Conservation (phyloP, 2,113 vertebrate species). For the Rhinichthys klamathensis region DNA sequence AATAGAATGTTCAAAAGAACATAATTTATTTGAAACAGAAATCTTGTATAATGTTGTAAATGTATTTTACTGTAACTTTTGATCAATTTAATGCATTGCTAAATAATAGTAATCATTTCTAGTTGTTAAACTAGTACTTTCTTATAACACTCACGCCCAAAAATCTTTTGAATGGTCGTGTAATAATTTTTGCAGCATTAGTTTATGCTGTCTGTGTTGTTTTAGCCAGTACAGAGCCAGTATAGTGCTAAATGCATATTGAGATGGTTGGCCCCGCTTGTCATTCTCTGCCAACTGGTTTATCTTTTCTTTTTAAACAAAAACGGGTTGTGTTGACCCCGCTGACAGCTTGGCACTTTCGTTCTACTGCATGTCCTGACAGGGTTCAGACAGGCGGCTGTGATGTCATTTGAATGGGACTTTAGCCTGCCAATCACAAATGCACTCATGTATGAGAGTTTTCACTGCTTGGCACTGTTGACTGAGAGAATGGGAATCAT, state of each 20-base stretch:
- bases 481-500: neutral
- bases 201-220: neutral
- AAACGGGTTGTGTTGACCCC: neutral
- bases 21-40: neutral
- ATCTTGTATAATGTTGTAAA: neutral
- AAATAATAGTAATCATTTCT: neutral
- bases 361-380: conserved; percentile 25
- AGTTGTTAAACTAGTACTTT: neutral
- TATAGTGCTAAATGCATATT: neutral
- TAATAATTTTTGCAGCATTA: neutral
- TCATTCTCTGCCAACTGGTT: neutral
- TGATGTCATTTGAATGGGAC: conserved; percentile 8
- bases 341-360: conserved; percentile 14
- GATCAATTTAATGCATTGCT: neutral
- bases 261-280: neutral
- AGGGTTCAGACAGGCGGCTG: conserved; percentile 5
- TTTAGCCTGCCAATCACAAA: conserved; percentile 26
- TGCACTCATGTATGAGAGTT: conserved; percentile 16
- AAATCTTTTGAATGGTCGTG: neutral
- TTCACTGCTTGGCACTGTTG: neutral
- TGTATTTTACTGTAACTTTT: neutral
- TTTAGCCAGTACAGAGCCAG: neutral
- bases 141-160: neutral
- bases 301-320: neutral
- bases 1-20: neutral